These are phyloP conservation scores for Rhinella marina DNA, from an alignment of 2,797 vertebrate species.

Conservation along the genomic window DNA sequence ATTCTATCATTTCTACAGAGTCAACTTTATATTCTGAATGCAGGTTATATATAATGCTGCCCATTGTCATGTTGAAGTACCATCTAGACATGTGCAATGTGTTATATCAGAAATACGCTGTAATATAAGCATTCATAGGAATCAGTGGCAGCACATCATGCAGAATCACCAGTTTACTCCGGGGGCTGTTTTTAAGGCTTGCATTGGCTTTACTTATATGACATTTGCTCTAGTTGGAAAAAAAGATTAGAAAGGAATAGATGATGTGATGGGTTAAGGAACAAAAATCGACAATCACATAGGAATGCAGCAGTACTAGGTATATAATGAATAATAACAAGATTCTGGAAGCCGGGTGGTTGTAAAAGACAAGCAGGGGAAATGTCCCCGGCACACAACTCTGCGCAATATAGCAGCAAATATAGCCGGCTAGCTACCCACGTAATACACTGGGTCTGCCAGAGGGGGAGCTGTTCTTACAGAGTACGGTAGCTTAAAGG, in stretches of 20 bases:
- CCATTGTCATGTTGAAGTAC: background rate
- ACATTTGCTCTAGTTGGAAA: conserved; percentile 48
- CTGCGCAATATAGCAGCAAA: too few species aligned
- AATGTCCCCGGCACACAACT: background rate
- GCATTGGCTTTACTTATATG: conserved; percentile 61
- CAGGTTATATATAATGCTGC: background rate
- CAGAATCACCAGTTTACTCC: conserved; percentile 73
- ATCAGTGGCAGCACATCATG: conserved; percentile 53
- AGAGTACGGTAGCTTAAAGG: too few species aligned
- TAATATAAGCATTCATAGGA: conserved; percentile 34
- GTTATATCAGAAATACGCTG: background rate
- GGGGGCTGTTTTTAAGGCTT: conserved; percentile 65
- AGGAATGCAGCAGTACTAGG: conserved; percentile 38
- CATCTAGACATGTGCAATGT: background rate
- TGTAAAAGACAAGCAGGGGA: background rate
- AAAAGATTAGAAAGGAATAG: conserved; percentile 58
- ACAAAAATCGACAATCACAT: conserved; percentile 12
- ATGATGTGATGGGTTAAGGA: conserved; percentile 47
- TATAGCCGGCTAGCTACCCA: too few species aligned
- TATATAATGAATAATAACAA: background rate
- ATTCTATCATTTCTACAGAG: background rate
- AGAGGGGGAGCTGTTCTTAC: too few species aligned
- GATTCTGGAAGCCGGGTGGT: background rate
- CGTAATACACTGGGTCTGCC: too few species aligned
- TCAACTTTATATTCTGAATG: background rate